A percentile compares a stretch with the other conserved stretches of the same genome.
Evolutionary conservation across 2,797 vertebrate genomes (phyloP).

Genomic region (Muraenolepis orangiensis): DNA sequence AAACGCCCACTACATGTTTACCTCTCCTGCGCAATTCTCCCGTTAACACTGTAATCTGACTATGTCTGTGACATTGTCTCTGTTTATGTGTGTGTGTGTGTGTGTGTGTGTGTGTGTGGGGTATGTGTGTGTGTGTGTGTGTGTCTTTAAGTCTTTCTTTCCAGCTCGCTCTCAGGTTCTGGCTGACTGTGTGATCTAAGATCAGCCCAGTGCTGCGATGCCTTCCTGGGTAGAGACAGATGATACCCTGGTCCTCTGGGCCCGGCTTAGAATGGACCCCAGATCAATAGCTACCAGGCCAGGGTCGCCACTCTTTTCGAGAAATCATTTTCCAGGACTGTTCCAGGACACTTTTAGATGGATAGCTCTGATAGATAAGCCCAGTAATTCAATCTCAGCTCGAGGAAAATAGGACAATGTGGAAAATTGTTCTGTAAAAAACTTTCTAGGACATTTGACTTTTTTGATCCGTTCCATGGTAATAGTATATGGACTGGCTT

Average conservation of each 20-base stretch:
- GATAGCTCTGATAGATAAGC: too few relatives aligned
- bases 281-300: constrained; percentile 65
- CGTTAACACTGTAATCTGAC: constrained; percentile 5
- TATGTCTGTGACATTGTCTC: constrained; percentile 23
- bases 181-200: constrained; percentile 57
- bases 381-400: too few relatives aligned
- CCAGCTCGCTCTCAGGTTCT: neutral
- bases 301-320: too few relatives aligned
- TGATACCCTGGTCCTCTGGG: constrained; percentile 63
- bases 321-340: too few relatives aligned
- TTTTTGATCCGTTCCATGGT: too few relatives aligned
- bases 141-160: neutral
- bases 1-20: neutral
- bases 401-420: too few relatives aligned
- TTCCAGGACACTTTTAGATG: too few relatives aligned
- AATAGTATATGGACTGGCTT: too few relatives aligned
- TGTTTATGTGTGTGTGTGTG: neutral
- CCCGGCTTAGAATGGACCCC: constrained; percentile 52
- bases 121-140: too few relatives aligned
- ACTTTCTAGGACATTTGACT: too few relatives aligned
- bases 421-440: too few relatives aligned
- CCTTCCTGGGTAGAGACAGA: constrained; percentile 61
- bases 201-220: constrained; percentile 54
- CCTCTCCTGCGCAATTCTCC: constrained; percentile 15
- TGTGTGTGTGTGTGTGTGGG: neutral